These are phyloP conservation scores for Phortica variegata DNA, from an alignment of 1,140 invertebrate species.

Conservation along the genomic window DNA sequence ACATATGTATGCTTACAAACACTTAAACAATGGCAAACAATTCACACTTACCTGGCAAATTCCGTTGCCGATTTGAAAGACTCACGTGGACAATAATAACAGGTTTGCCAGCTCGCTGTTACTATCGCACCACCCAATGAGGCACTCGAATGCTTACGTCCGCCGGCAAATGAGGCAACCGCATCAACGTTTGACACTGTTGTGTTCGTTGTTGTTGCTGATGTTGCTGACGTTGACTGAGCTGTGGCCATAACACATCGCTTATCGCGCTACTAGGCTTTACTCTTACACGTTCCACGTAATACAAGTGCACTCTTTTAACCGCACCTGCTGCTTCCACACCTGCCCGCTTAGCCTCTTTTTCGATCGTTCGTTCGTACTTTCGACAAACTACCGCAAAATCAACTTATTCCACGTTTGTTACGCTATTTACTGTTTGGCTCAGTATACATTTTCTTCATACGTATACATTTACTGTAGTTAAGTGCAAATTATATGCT, in stretches of 20 bases:
- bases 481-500: too few relatives aligned
- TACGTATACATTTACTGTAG: too few relatives aligned
- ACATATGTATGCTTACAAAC: conserved; percentile 7
- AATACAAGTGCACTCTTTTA: too few relatives aligned
- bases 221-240: conserved; percentile 8
- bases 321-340: too few relatives aligned
- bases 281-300: too few relatives aligned
- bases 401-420: too few relatives aligned
- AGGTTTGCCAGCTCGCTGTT: conserved; percentile 59
- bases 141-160: conserved; percentile 25
- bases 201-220: conserved; percentile 5
- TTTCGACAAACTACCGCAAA: too few relatives aligned
- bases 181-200: conserved; percentile 5
- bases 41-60: conserved; percentile 60
- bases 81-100: conserved; percentile 62
- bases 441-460: too few relatives aligned
- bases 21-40: neutral
- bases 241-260: conserved; percentile 44
- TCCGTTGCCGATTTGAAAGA: conserved; percentile 59
- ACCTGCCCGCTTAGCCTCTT: too few relatives aligned
- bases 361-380: too few relatives aligned
- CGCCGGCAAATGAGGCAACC: neutral
- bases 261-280: too few relatives aligned
- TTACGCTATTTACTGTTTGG: too few relatives aligned
- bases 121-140: conserved; percentile 4